Evolutionary conservation across 2,888 invertebrate genomes (phyloP), one percentile per base, ranked within the genome.

Genomic region (Folsomia manolachei): DNA sequence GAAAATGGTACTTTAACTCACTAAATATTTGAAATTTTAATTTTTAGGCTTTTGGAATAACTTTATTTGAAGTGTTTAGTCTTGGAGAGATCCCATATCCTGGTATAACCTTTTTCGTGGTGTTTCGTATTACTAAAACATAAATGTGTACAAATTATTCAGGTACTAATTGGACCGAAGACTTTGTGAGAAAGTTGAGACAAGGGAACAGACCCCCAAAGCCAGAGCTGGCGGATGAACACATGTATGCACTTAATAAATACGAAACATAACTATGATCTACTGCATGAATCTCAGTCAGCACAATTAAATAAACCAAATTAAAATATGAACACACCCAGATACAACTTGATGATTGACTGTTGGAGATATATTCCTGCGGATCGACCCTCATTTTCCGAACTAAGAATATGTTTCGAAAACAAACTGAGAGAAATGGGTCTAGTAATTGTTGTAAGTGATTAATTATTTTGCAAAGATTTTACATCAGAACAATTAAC

Each of bases 1-100:
- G n/a, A n/a, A n/a, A n/a, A n/a, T n/a, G n/a, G n/a, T n/a, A n/a
- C n/a, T n/a, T n/a, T n/a, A n/a, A n/a, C n/a, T n/a, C n/a, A n/a
- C n/a, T n/a, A n/a, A n/a, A n/a, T n/a, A n/a, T n/a, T n/a, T n/a
- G n/a, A n/a, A n/a, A n/a, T n/a, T n/a, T n/a, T n/a, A n/a, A n/a
- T n/a, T n/a, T n/a, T n/a, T n/a, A n/a, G n/a, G 69, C 72, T 2
- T 72, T 63, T 39, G 72, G 69, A 14, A 62, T 72, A 18, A 72
- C 72, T n/a, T 23, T 72, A 7, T 72, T 68, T 68, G 72, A 72
- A 61, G 68, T 72, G 27, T 72, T 60, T 52, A 64, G 51, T 18
- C 39, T 72, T 2, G 72, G 39, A 7, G 69, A 72, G 24, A 53
- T 62, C 27, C 72, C 72, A 18, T 72, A 72, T 62, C 72, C 62